Conservation (phyloP, 2,113 vertebrate genomes). For the Bostrychus sinensis region DNA sequence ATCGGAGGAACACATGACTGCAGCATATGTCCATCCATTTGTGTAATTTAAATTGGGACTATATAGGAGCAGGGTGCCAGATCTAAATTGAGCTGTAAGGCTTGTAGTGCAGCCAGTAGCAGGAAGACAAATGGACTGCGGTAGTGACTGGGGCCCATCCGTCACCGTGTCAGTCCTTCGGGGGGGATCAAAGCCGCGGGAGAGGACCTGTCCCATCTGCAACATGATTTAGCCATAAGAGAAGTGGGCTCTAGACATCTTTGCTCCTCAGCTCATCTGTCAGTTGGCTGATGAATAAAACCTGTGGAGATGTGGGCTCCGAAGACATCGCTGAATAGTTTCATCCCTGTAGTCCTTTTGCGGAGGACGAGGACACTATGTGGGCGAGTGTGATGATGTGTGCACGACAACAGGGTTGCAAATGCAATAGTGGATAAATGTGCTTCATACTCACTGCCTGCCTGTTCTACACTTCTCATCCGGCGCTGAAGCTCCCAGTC, state of each 20-base stretch:
- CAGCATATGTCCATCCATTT: not conserved
- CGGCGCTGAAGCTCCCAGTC: slow-evolving; percentile 23
- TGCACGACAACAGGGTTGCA: slow-evolving; percentile 17
- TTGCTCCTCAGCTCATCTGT: slow-evolving; percentile 31
- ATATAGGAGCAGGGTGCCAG: not conserved
- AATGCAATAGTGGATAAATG: slow-evolving; percentile 21
- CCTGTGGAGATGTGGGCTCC: slow-evolving; percentile 3
- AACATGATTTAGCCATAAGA: slow-evolving; percentile 59
- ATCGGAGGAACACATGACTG: not conserved
- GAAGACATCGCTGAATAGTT: slow-evolving; percentile 13
- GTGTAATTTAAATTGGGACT: not conserved
- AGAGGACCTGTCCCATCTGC: slow-evolving; percentile 29
- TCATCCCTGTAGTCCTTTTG: slow-evolving; percentile 26
- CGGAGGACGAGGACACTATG: slow-evolving; percentile 8
- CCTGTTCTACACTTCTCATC: slow-evolving; percentile 35
- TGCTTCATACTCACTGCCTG: slow-evolving; percentile 6
- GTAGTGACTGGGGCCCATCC: slow-evolving; percentile 29
- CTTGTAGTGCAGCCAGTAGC: not conserved
- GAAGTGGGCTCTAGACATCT: slow-evolving; percentile 40
- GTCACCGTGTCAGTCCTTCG: slow-evolving; percentile 45
- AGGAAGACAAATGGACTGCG: slow-evolving; percentile 35
- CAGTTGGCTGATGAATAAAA: slow-evolving; percentile 48
- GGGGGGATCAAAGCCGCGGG: slow-evolving; percentile 56
- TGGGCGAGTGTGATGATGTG: slow-evolving; percentile 20
- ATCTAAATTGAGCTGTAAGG: not conserved